Evolutionary conservation across 2,888 invertebrate species (phyloP).

Genomic region (Limnephilus marmoratus): DNA sequence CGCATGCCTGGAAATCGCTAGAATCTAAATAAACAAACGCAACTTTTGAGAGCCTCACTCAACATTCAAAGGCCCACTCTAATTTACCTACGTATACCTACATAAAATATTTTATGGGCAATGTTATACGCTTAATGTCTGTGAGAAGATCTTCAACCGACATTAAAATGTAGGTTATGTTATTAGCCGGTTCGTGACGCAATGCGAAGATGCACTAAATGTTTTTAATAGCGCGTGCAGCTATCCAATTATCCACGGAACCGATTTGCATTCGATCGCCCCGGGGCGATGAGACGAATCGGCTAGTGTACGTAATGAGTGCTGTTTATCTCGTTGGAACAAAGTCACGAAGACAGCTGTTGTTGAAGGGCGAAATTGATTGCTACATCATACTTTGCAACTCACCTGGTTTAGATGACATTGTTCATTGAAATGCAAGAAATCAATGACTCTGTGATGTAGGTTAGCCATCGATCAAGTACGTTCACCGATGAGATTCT

Average conservation of each 20-base stretch:
- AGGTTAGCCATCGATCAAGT: no score
- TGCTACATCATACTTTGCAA: not conserved
- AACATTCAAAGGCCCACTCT: not conserved
- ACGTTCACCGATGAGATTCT: no score
- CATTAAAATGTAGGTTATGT: conserved; percentile 36
- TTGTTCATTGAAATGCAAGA: no score
- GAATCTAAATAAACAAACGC: no score
- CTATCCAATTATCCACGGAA: not conserved
- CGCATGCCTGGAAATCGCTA: no score
- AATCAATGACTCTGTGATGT: no score
- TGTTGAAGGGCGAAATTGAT: not conserved
- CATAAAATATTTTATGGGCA: not conserved
- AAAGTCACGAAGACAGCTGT: not conserved
- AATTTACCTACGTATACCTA: not conserved
- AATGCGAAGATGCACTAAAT: conserved; percentile 30
- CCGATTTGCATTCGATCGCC: conserved; percentile 2
- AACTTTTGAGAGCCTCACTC: no score
- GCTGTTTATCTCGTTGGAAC: not conserved
- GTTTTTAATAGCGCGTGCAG: not conserved
- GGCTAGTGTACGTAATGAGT: not conserved
- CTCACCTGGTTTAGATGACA: not conserved
- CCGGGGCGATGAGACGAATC: not conserved
- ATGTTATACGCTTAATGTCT: not conserved
- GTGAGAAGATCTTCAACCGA: conserved; percentile 14
- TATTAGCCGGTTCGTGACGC: conserved; percentile 10